A percentile compares a stretch with the other conserved stretches of the same genome.
Evolutionary conservation across 2,113 vertebrate species (phyloP).

Genomic region (Salvelinus sp.): DNA sequence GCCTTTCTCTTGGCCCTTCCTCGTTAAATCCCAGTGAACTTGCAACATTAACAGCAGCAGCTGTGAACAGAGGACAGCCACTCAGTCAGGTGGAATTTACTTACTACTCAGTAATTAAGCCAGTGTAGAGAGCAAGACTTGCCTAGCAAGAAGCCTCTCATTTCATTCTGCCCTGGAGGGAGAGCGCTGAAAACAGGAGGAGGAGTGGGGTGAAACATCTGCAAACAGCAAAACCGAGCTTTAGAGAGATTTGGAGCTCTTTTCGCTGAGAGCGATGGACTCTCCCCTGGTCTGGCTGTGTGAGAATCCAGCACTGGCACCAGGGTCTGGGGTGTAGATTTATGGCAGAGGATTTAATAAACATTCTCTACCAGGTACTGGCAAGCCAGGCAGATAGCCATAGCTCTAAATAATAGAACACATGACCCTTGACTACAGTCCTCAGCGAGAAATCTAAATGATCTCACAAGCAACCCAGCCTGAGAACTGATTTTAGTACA

Average conservation of each 20-base stretch:
- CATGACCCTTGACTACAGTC: not conserved
- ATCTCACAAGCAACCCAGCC: not conserved
- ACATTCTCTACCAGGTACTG: slow-evolving; percentile 4
- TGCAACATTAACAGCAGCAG: slow-evolving; percentile 20
- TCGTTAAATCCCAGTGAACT: too few species aligned
- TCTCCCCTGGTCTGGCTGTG: slow-evolving; percentile 11
- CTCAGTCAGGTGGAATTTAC: slow-evolving; percentile 41
- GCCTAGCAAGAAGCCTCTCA: slow-evolving; percentile 31
- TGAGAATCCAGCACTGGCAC: slow-evolving; percentile 9
- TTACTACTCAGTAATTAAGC: slow-evolving; percentile 37
- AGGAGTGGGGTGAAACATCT: slow-evolving; percentile 53
- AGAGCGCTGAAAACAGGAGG: slow-evolving; percentile 23
- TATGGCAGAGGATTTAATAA: slow-evolving; percentile 25
- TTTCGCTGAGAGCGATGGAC: slow-evolving; percentile 24
- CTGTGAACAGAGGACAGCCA: slow-evolving; percentile 18
- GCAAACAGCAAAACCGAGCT: slow-evolving; percentile 27
- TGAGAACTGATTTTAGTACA: too few species aligned
- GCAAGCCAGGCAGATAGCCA: not conserved
- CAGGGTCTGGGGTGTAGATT: slow-evolving; percentile 19
- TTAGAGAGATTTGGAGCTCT: slow-evolving; percentile 28
- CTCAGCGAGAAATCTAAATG: not conserved
- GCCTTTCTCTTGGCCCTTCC: too few species aligned
- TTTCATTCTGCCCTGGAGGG: slow-evolving; percentile 44
- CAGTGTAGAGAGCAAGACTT: slow-evolving; percentile 34
- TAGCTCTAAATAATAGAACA: not conserved